A percentile compares a stretch with the other conserved stretches of the same genome.
phyloP scores from a whole-genome alignment of 2,888 invertebrate genomes.

The Thereva unica region DNA sequence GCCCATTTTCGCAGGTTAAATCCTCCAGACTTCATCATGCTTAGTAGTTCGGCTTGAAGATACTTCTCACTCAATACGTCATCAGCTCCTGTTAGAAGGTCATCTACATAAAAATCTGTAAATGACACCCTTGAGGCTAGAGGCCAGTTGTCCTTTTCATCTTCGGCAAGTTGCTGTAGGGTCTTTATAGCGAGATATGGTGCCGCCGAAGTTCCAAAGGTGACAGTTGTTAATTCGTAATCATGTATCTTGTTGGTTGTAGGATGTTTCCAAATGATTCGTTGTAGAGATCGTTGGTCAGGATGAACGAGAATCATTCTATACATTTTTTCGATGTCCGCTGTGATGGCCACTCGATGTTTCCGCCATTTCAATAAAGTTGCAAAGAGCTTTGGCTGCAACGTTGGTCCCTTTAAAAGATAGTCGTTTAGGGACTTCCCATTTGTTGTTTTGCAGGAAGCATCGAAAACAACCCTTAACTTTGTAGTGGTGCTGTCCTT shows the following conservation, averaged over 20 bases:
- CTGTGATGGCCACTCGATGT: not conserved
- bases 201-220: not conserved
- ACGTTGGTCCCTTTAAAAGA: slow-evolving; percentile 1
- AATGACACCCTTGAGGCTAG: not conserved
- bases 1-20: no score
- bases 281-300: not conserved
- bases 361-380: slow-evolving; percentile 6
- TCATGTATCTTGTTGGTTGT: not conserved
- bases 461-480: not conserved
- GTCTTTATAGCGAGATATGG: no score
- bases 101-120: no score
- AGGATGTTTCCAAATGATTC: not conserved
- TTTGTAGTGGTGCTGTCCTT: not conserved
- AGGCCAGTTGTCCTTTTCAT: not conserved
- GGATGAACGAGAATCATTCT: slow-evolving; percentile 1
- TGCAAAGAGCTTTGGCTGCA: slow-evolving; percentile 5
- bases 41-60: no score
- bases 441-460: not conserved
- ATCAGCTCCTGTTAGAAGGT: no score
- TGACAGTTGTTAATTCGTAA: not conserved
- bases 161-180: slow-evolving; percentile 4
- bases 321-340: not conserved
- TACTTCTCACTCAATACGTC: no score
- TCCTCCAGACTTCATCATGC: no score
- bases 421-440: slow-evolving; percentile 12